These are phyloP conservation scores for Apeltes quadracus DNA, from an alignment of 2,113 vertebrate species.

Conservation along the genomic window DNA sequence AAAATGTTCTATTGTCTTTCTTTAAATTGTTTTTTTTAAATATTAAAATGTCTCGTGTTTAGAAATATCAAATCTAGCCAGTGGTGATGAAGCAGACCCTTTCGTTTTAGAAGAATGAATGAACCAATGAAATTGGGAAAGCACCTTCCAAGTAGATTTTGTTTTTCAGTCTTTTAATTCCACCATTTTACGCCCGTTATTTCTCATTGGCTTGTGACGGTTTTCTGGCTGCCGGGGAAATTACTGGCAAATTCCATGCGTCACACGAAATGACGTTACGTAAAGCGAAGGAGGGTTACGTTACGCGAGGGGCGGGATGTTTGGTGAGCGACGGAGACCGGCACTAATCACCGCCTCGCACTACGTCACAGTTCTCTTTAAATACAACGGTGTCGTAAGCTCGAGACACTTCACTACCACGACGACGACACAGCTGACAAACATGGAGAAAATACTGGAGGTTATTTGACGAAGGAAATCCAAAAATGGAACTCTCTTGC, in stretches of 20 bases:
- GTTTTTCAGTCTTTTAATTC: background rate
- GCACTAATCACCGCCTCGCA: slow-evolving; percentile 19
- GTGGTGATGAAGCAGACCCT: background rate
- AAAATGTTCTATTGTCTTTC: background rate
- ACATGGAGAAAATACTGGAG: slow-evolving; percentile 58
- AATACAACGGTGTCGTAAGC: background rate
- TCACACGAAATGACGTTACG: slow-evolving; percentile 36
- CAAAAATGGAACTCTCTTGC: slow-evolving; percentile 35
- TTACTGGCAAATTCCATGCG: slow-evolving; percentile 63
- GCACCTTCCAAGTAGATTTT: no score
- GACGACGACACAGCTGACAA: background rate
- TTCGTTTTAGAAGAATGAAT: background rate
- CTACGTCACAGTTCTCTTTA: slow-evolving; percentile 41
- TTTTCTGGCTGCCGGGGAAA: slow-evolving; percentile 13
- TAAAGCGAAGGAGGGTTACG: accelerated
- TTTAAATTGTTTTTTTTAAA: background rate
- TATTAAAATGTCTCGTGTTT: background rate
- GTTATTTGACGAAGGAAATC: slow-evolving; percentile 45
- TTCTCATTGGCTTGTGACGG: background rate
- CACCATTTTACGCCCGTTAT: background rate
- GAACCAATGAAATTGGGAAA: background rate
- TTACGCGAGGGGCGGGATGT: background rate
- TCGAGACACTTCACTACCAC: slow-evolving; percentile 28
- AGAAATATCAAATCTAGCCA: no score
- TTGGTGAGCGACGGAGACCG: background rate